Percentiles rank a stretch among this genome's conserved stretches.
Conservation (phyloP, 2,113 vertebrate genomes). For the Acrocephalus kingi region DNA sequence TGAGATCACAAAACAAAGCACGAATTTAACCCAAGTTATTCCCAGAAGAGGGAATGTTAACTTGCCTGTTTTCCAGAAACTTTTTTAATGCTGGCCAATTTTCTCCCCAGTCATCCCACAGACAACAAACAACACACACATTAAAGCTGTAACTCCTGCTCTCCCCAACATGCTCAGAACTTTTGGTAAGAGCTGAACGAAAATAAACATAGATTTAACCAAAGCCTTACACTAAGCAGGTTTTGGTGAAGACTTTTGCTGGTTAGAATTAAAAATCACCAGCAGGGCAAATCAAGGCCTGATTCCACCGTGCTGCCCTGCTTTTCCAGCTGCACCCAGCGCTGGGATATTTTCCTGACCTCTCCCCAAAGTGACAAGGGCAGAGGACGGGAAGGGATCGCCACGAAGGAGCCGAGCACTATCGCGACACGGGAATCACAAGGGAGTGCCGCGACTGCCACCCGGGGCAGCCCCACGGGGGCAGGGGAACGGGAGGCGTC, state of each 20-base stretch:
- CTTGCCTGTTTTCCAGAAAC: not conserved
- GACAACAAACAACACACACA: not conserved
- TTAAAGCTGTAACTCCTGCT: not conserved
- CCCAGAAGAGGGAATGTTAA: not conserved
- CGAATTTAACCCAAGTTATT: not conserved
- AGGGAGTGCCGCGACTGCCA: not conserved
- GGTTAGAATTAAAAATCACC: accelerated
- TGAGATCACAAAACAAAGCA: not conserved
- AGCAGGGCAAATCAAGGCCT: accelerated
- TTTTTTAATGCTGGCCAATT: not conserved
- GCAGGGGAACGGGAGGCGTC: accelerated
- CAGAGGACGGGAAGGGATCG: not conserved
- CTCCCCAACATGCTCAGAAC: accelerated
- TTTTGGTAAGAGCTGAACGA: not conserved
- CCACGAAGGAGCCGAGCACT: not conserved
- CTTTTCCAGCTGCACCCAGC: accelerated
- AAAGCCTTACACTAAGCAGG: not conserved
- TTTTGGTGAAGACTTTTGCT: not conserved
- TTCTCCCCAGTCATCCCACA: not conserved
- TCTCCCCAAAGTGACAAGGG: accelerated
- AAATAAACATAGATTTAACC: accelerated
- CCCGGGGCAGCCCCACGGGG: accelerated
- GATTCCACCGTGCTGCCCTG: accelerated
- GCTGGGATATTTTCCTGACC: no score
- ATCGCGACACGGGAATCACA: not conserved